Conservation (phyloP, 2,888 invertebrate species). For the Tenthredo mesomela region DNA sequence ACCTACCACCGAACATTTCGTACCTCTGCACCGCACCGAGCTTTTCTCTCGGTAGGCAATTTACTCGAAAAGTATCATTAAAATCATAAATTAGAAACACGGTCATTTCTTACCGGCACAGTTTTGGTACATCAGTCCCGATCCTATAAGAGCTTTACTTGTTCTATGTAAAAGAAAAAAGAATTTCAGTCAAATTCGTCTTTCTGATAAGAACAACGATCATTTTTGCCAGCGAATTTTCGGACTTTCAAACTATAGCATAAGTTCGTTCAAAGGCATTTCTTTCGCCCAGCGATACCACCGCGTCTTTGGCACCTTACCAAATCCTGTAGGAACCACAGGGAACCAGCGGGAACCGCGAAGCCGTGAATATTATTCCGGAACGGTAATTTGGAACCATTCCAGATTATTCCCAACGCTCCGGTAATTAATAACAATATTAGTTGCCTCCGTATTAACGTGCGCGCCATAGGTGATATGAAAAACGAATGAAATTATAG, state of each 20-base stretch:
- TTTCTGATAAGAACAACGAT: not conserved
- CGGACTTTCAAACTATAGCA: not conserved
- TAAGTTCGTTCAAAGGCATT: not conserved
- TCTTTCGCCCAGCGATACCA: not conserved
- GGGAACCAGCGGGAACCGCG: slow-evolving; percentile 44
- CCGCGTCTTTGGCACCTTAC: slow-evolving; percentile 48
- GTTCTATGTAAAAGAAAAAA: not conserved
- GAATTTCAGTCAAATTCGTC: not conserved
- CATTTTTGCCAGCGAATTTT: not conserved
- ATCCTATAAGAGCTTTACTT: not conserved
- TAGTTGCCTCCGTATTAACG: not conserved
- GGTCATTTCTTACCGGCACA: not conserved
- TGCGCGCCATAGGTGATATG: not conserved
- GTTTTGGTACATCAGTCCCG: not conserved
- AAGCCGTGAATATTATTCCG: slow-evolving; percentile 49
- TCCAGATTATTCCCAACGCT: slow-evolving; percentile 44
- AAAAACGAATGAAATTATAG: not conserved
- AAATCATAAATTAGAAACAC: not conserved
- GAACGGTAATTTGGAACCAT: slow-evolving; percentile 48
- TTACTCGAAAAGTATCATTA: slow-evolving; percentile 16
- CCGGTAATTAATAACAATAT: slow-evolving; percentile 50
- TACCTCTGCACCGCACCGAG: not conserved
- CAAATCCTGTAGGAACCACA: slow-evolving; percentile 49
- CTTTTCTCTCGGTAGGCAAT: not conserved
- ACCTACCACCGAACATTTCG: slow-evolving; percentile 2